Base-by-base conservation (phyloP, 2,797 vertebrate species). In the Phrynocephalus forsythii region DNA sequence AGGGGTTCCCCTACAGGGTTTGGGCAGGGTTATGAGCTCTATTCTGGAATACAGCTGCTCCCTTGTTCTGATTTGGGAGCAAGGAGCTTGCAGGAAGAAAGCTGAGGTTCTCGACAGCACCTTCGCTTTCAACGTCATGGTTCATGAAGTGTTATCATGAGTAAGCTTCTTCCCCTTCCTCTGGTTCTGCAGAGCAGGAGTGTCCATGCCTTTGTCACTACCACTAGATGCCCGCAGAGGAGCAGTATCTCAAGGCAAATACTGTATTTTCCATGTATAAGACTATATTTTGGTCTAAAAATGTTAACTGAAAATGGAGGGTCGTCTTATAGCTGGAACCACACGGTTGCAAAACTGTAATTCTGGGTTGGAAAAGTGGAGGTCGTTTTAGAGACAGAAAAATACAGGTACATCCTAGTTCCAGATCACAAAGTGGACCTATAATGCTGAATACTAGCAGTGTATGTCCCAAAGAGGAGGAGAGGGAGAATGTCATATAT, bases 1-100 rank as follows among this genome's bases (percentile, higher is more conserved):
- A 63, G 18, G 60, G 60, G 75, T 60, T 79, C 83, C 83, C 24
- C 87, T 83, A 88, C n/a, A 77, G 83, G 83, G 83, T 78, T 38
- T 85, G 28, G 44, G 78, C 83, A 85, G 56, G 9, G 2, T 22
- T 48, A 7, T 30, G 50, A n/a, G 33, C 26, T 67, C 15, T 9
- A 7, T 69, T 84, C 22, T 3, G 5, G 20, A 85, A 85, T 68
- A 63, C 50, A 72, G 28, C 68, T 73, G 67, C 82, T 80, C 69
- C 5, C 15, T 73, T 48, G n/a, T 56, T 50, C 50, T 44, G 30
- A 16, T 56, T 73, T 83, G 11, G 22, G 38, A 79, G n/a, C n/a
- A 56, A n/a, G 71, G 7, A 81, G 44, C 28, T 81, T 85, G 38
- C 44, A 24, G 22, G 28, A 44, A 85, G 11, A n/a, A 26, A 28